Conservation (phyloP, 2,113 vertebrate genomes). For the Sphaerodactylus townsendi region DNA sequence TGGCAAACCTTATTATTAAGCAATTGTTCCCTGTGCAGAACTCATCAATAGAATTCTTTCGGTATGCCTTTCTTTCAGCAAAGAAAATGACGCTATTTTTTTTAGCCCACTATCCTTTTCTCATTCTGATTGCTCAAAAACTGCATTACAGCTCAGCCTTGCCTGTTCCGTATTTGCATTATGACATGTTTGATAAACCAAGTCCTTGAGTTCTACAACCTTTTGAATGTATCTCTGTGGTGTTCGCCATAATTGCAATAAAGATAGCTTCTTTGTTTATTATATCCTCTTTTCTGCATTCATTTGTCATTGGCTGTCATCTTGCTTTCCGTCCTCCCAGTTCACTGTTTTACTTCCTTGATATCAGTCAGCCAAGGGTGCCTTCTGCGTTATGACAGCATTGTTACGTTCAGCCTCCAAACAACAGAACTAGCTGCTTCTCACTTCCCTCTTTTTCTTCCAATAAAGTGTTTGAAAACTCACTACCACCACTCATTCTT, state of each 20-base stretch:
- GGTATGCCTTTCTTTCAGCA: background rate
- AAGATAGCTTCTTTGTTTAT: slow-evolving; percentile 20
- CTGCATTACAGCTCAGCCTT: background rate
- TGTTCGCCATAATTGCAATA: background rate
- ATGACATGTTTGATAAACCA: background rate
- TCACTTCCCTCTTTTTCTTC: background rate
- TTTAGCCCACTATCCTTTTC: background rate
- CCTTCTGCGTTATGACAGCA: background rate
- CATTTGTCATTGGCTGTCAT: slow-evolving; percentile 7
- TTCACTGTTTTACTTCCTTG: background rate
- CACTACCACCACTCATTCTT: slow-evolving; percentile 7
- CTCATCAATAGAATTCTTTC: background rate
- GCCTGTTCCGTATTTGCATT: background rate
- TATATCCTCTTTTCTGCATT: background rate
- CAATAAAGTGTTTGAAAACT: slow-evolving; percentile 16
- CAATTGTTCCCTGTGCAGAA: background rate
- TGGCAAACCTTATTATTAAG: background rate
- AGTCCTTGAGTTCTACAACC: background rate
- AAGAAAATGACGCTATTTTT: background rate
- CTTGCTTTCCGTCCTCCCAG: background rate
- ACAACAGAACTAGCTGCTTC: background rate
- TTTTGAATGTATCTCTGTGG: slow-evolving; percentile 1
- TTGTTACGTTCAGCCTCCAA: slow-evolving; percentile 1
- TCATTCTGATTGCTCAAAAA: background rate
- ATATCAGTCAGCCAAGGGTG: background rate